phyloP scores from a whole-genome alignment of 2,797 vertebrate species.

The Anguilla anguilla region DNA sequence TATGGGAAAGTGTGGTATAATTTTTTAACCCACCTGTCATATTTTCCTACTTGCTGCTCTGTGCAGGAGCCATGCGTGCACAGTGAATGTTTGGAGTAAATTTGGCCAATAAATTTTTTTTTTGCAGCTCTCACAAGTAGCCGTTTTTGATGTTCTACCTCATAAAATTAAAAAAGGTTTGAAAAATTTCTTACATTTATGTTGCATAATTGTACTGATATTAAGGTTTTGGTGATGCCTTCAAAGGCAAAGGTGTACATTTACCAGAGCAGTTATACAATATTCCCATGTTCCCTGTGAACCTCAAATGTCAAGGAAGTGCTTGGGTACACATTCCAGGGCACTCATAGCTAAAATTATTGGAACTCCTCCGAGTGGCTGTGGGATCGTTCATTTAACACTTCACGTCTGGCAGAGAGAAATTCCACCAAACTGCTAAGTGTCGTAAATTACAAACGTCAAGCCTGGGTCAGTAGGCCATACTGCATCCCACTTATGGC shows the following conservation, averaged over 20 bases:
- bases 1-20: too few relatives aligned
- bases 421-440: slow-evolving; percentile 51
- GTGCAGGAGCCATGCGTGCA: too few relatives aligned
- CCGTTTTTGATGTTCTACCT: too few relatives aligned
- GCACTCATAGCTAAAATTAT: not conserved
- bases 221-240: not conserved
- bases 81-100: too few relatives aligned
- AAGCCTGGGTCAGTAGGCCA: slow-evolving; percentile 32
- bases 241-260: not conserved
- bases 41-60: too few relatives aligned
- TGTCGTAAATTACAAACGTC: slow-evolving; percentile 47
- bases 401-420: slow-evolving; percentile 54
- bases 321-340: not conserved
- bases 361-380: not conserved
- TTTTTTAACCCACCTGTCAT: too few relatives aligned
- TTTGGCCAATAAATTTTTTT: too few relatives aligned
- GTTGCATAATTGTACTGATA: too few relatives aligned
- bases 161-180: too few relatives aligned
- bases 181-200: too few relatives aligned
- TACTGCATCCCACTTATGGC: slow-evolving; percentile 32
- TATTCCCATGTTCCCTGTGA: not conserved
- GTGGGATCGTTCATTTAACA: slow-evolving; percentile 20
- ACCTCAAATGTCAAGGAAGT: not conserved
- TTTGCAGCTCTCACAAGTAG: too few relatives aligned
- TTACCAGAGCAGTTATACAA: not conserved